Evolutionary conservation across 1,140 invertebrate species (phyloP).

Genomic region (Phortica variegata): DNA sequence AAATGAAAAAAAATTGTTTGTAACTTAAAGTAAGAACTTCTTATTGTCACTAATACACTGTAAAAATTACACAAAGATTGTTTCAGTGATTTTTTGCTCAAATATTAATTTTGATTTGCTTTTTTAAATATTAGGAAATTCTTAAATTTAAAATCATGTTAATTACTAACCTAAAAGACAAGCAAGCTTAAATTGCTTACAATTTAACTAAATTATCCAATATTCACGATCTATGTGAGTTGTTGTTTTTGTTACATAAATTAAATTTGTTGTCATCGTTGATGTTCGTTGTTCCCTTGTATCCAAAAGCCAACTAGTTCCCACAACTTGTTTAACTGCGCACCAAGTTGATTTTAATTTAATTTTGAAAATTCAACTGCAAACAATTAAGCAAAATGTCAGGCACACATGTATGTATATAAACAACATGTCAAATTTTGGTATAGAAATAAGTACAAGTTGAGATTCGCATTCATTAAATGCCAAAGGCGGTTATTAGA

Average conservation of each 20-base stretch:
- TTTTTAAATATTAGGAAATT: no score
- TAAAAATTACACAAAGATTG: no score
- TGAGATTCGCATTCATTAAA: background rate
- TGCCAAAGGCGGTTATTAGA: background rate
- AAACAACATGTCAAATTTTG: background rate
- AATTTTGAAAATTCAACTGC: constrained; percentile 25
- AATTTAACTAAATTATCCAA: no score
- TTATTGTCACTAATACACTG: no score
- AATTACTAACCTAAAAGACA: no score
- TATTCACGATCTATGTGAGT: no score
- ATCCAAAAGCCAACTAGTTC: background rate
- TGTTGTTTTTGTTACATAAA: background rate
- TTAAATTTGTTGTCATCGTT: background rate
- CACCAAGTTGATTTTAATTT: constrained; percentile 23
- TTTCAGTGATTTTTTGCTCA: no score
- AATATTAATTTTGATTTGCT: no score
- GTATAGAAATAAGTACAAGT: background rate
- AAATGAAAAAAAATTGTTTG: no score
- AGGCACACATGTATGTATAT: constrained; percentile 6
- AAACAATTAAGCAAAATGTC: background rate
- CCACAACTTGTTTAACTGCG: background rate
- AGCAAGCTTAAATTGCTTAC: no score
- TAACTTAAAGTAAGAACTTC: no score
- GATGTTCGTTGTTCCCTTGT: background rate
- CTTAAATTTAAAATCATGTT: no score